Conservation (phyloP, 2,113 vertebrate species). For the Odontesthes bonariensis region DNA sequence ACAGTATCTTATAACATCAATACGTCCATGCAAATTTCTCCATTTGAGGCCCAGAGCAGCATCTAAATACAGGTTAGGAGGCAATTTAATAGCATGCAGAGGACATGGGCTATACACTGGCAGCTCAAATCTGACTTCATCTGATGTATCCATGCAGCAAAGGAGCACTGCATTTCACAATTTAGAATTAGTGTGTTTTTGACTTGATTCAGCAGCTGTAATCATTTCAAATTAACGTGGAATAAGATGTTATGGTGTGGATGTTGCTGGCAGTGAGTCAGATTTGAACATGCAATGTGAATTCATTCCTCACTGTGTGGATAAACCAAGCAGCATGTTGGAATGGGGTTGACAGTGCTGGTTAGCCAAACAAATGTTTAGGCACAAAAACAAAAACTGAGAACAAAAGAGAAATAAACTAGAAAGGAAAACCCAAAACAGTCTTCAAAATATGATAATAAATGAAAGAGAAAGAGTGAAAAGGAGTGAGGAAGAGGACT, state of each 20-base stretch:
- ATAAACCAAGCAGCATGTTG: conserved; percentile 55
- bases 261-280: neutral
- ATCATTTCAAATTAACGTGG: neutral
- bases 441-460: conserved; percentile 23
- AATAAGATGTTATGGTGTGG: neutral
- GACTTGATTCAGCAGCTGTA: neutral
- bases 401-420: conserved; percentile 39
- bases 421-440: conserved; percentile 32
- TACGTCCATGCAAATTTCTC: conserved; percentile 72
- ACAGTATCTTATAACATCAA: conserved; percentile 18
- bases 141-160: neutral
- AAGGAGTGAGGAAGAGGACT: conserved; percentile 33
- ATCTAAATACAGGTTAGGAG: conserved; percentile 46
- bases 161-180: neutral
- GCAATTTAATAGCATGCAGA: conserved; percentile 80
- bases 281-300: conserved; percentile 63
- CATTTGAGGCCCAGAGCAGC: conserved; percentile 83
- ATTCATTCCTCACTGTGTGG: conserved; percentile 29
- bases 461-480: conserved; percentile 50
- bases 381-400: conserved; percentile 60
- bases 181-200: neutral
- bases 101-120: conserved; percentile 45
- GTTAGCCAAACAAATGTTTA: conserved; percentile 76
- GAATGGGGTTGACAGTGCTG: conserved; percentile 60
- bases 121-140: conserved; percentile 59